Evolutionary conservation across 2,888 invertebrate species (phyloP), one percentile per base, ranked within the genome.

Genomic region (Trilocha varians): DNA sequence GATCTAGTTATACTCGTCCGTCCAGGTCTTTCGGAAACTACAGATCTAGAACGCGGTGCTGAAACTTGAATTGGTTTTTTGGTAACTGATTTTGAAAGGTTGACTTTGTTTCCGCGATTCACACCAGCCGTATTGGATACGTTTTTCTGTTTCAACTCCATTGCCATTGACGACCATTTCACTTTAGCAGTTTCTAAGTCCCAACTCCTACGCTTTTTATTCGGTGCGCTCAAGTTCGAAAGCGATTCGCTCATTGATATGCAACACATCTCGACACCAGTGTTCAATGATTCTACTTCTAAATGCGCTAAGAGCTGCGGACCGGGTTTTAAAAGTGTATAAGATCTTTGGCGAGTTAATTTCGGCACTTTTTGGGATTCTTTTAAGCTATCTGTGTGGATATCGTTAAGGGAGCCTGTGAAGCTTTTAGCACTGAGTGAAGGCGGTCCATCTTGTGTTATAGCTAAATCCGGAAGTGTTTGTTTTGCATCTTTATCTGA

Each of bases 251-350:
- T 86, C 86, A 86, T 87, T 3, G 87, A 87, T 50, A 87, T 83
- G n/a, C 74, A 72, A 25, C 60, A 73, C 52, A 87, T 68, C 38
- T 85, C 86, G 16, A 87, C 66, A 14, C 87, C 87, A 11, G 78
- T 83, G 38, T 61, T 79, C 11, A 78, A 45, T 1, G 85, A 80
- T 47, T 83, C 85, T 48, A 86, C 80, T 64, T 89, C 86, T 37
- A 91, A 74, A 57, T 90, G 89, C 8, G 91, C 91, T 16, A 91
- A 62, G 6, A 95, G 84, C 48, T 90, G 89, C 1, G 93, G 93
- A 59, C 95, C 93, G 0, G 95, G 95, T 15, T 88, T 83, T 0
- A 94, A 90, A 37, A 95, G 71, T 1, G 93, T 92, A 60, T 95
- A 95, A 0, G 95, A 95, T 47, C 91, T 90, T 59, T 93, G 92